Base-by-base conservation (phyloP, 1,140 invertebrate species). In the Drosophila bifasciata region DNA sequence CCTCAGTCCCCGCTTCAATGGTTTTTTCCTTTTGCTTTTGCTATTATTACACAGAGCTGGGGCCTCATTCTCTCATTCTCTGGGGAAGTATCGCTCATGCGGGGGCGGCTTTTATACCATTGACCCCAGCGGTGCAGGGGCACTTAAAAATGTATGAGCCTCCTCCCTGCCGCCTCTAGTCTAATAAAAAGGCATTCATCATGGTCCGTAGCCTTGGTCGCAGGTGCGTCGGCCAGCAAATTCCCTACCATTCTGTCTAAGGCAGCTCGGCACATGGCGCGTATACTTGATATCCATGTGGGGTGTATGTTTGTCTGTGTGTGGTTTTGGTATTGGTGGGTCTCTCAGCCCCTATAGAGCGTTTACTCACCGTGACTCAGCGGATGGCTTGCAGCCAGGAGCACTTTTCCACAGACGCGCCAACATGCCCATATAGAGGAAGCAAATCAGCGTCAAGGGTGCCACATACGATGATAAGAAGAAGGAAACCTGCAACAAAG, bases 381-480 rank as follows among this genome's bases (percentile, higher is more conserved):
- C 93, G n/a, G 93, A 94, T 41, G 93, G 93, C 59, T 94, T 94
- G 6, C 95, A 95, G 17, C 95, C 96, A 0, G 96, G 96, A 21
- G 95, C 94, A 60, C 95, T 96, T 89, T 96, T 94, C 97, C 97
- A 98, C 59, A 98, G 93, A 46, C 96, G 94, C 60, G 95, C 94
- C 78, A 99, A 92, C 96, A 99, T 98, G 69, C 96, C 94, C 86
- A 98, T 94, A 92, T 99, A 99, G 43, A 99, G 93, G 44, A 96
- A 94, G 88, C 96, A 96, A 79, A 98, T 98, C 68, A 98, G 92
- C n/a, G 95, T 94, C 91, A 98, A 91, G 0, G 97, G 97, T 46
- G 97, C 93, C 62, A 96, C 94, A 91, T 97, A 98, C 13, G 96
- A 96, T n/a, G 95, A 96, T 19, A 96, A 92, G 90, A 97, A 96